phyloP scores from a whole-genome alignment of 2,113 vertebrate species.

The Cranoglanis bouderius region DNA sequence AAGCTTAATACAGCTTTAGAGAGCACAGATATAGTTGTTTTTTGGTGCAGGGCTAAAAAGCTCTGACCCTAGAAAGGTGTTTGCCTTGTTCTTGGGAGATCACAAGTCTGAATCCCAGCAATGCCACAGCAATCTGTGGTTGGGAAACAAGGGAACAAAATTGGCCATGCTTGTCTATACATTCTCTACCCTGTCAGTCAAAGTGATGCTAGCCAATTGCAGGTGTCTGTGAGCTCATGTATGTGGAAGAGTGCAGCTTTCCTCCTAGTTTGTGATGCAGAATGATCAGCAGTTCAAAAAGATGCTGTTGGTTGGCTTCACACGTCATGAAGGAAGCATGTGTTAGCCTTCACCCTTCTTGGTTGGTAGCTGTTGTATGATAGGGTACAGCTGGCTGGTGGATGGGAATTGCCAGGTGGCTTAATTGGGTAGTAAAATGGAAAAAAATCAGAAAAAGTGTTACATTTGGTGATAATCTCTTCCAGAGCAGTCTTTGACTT shows the following conservation, averaged over 20 bases:
- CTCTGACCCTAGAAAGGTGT: too few species aligned
- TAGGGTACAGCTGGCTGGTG: background rate
- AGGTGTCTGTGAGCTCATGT: too few species aligned
- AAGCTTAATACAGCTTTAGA: too few species aligned
- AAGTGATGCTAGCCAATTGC: too few species aligned
- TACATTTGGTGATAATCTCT: background rate
- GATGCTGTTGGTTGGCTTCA: background rate
- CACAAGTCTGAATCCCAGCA: too few species aligned
- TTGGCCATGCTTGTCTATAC: background rate
- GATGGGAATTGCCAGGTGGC: background rate
- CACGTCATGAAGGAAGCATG: background rate
- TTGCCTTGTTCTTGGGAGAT: too few species aligned
- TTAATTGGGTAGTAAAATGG: too few species aligned
- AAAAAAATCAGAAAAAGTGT: background rate
- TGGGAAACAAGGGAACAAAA: background rate
- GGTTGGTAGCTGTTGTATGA: background rate
- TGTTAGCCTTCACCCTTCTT: background rate
- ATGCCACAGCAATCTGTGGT: too few species aligned
- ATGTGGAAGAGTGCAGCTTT: background rate
- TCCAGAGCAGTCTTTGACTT: background rate
- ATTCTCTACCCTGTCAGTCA: background rate
- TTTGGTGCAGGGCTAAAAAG: too few species aligned
- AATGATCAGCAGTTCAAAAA: background rate
- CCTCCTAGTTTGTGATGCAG: background rate
- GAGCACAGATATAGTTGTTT: too few species aligned